Conservation (phyloP, 1,140 invertebrate species). For the Coptotermes formosanus region DNA sequence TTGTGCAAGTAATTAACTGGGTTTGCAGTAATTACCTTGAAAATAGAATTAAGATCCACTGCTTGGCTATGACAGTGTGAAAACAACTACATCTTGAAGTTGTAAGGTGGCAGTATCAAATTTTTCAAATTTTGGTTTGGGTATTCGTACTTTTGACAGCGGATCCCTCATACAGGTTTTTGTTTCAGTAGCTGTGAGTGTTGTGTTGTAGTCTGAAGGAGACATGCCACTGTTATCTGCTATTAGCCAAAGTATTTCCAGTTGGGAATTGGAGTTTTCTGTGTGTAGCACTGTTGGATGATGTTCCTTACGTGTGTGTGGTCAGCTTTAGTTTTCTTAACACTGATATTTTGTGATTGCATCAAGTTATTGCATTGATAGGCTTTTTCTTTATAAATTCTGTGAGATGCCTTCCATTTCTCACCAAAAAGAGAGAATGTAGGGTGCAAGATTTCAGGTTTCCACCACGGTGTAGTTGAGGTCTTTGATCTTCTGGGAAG, state of each 20-base stretch:
- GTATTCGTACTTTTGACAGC: not conserved
- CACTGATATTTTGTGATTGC: not conserved
- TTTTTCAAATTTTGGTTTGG: not conserved
- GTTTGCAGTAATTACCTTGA: not conserved
- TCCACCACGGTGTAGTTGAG: too few species aligned
- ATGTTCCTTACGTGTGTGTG: conserved; percentile 1
- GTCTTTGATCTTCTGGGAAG: too few species aligned
- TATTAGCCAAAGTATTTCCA: not conserved
- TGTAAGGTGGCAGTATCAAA: not conserved
- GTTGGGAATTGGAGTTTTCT: not conserved
- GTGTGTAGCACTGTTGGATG: not conserved
- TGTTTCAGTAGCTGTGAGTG: not conserved
- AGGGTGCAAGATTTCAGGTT: too few species aligned
- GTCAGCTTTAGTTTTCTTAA: not conserved
- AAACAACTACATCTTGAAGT: not conserved
- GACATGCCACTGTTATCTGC: not conserved
- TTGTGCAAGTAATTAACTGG: not conserved
- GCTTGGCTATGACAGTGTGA: not conserved
- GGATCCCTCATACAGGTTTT: not conserved
- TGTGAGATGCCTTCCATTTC: too few species aligned
- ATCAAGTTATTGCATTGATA: too few species aligned
- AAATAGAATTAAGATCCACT: not conserved
- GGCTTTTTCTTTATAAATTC: too few species aligned
- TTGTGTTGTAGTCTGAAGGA: not conserved
- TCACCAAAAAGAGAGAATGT: too few species aligned